Conservation (phyloP, 2,797 vertebrate species). For the Falco peregrinus region DNA sequence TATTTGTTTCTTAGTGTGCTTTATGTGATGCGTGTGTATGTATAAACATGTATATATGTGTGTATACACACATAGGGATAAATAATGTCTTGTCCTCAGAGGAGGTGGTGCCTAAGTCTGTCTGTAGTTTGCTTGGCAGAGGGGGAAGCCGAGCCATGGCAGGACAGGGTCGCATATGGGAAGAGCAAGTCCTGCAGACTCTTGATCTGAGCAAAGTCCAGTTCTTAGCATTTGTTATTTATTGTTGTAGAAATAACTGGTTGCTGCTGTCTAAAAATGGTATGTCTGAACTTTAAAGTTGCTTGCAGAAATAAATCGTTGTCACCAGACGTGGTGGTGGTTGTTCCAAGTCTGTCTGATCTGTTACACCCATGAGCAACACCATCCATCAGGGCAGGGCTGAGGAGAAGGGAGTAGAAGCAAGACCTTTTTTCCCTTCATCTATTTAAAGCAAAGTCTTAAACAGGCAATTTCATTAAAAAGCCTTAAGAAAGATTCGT, state of each 20-base stretch:
- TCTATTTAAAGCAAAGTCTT: not conserved
- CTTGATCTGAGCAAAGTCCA: not conserved
- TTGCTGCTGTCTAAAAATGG: not conserved
- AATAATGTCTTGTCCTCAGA: not conserved
- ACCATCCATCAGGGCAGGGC: not conserved
- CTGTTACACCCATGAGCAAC: not conserved
- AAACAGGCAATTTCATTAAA: not conserved
- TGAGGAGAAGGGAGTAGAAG: not conserved
- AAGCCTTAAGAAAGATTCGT: not conserved
- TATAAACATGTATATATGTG: not conserved
- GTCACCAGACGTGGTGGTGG: rapidly evolving
- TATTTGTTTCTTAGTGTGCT: not conserved
- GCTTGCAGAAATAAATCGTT: not conserved
- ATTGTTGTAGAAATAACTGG: not conserved
- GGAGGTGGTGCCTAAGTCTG: not conserved
- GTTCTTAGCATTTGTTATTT: not conserved
- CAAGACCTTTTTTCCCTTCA: not conserved
- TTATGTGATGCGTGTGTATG: rapidly evolving
- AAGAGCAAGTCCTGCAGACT: not conserved
- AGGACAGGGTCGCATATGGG: not conserved
- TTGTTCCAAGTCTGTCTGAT: not conserved
- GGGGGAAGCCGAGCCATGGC: not conserved
- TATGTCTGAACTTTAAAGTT: not conserved
- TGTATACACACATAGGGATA: not conserved
- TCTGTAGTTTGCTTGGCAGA: not conserved